These are phyloP conservation scores for Chorisops tibialis DNA, from an alignment of 2,888 invertebrate genomes.

Conservation along the genomic window DNA sequence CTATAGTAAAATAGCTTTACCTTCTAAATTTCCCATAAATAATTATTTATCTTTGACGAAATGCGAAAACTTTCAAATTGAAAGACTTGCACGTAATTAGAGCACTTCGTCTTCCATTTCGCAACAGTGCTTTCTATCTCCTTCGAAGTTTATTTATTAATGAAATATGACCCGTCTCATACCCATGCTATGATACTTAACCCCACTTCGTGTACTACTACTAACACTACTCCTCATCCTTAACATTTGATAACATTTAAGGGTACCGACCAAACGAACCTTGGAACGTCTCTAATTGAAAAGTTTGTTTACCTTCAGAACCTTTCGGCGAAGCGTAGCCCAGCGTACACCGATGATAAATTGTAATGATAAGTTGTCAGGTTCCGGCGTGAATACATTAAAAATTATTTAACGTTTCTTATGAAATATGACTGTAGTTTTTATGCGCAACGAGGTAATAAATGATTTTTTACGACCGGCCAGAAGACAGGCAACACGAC, in stretches of 20 bases:
- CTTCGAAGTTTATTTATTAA: constrained; percentile 19
- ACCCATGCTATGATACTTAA: background rate
- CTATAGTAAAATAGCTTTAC: too few species aligned
- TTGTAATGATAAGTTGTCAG: constrained; percentile 23
- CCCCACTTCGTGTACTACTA: background rate
- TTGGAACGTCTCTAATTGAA: constrained; percentile 21
- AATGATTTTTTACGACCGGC: constrained; percentile 21
- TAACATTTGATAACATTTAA: constrained; percentile 6
- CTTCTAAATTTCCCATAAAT: background rate
- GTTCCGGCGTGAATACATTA: constrained; percentile 25
- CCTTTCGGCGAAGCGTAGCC: background rate
- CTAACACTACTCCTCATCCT: background rate
- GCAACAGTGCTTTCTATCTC: background rate
- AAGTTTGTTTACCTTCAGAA: constrained; percentile 19
- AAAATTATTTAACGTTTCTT: constrained; percentile 19
- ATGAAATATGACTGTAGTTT: constrained; percentile 9
- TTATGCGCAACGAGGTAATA: constrained; percentile 21
- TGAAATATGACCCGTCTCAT: background rate
- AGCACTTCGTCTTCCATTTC: too few species aligned
- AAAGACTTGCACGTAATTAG: constrained; percentile 1
- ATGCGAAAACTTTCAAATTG: constrained; percentile 16
- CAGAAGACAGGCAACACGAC: background rate
- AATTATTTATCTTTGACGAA: constrained; percentile 4
- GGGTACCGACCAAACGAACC: constrained; percentile 16
- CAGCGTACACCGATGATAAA: constrained; percentile 19